These are phyloP conservation scores for Crocallis elinguaria DNA, from an alignment of 2,888 invertebrate species.

Conservation along the genomic window DNA sequence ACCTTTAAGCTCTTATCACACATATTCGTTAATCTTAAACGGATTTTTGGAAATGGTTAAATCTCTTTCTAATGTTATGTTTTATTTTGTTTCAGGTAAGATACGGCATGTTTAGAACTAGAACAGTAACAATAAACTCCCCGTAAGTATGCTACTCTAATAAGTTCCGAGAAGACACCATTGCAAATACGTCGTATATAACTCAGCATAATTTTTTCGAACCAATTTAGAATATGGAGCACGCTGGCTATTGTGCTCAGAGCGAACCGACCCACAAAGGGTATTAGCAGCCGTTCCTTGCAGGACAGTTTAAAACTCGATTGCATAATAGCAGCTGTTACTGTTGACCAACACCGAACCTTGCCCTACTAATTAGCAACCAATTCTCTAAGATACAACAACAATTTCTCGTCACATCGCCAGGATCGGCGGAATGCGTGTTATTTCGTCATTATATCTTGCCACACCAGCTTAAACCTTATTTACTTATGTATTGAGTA, in stretches of 20 bases:
- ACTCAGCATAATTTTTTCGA: slow-evolving; percentile 4
- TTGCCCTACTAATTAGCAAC: slow-evolving; percentile 63
- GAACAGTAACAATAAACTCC: slow-evolving; percentile 17
- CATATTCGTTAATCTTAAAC: slow-evolving; percentile 18
- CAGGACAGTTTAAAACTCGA: slow-evolving; percentile 20
- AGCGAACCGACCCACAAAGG: slow-evolving; percentile 30
- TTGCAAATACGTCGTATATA: background rate
- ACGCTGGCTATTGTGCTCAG: slow-evolving; percentile 32
- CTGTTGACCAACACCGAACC: slow-evolving; percentile 40
- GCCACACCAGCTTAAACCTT: slow-evolving; percentile 38
- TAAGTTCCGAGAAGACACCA: slow-evolving; percentile 4
- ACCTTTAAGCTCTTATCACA: slow-evolving; percentile 12
- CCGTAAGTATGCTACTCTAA: slow-evolving; percentile 9
- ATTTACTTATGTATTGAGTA: slow-evolving; percentile 37
- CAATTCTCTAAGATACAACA: slow-evolving; percentile 56
- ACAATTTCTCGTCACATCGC: slow-evolving; percentile 49
- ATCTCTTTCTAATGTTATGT: slow-evolving; percentile 19
- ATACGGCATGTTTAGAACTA: slow-evolving; percentile 26
- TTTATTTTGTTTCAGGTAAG: slow-evolving; percentile 50
- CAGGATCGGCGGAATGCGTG: slow-evolving; percentile 55
- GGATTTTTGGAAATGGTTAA: slow-evolving; percentile 15
- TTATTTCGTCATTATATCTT: slow-evolving; percentile 50
- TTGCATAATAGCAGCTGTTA: slow-evolving; percentile 39
- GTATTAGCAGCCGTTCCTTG: slow-evolving; percentile 23
- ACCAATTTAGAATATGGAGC: slow-evolving; percentile 27